Evolutionary conservation across 53 echinoderm and acorn worm species (phyloP).

Genomic region (Mesocentrotus franciscanus): DNA sequence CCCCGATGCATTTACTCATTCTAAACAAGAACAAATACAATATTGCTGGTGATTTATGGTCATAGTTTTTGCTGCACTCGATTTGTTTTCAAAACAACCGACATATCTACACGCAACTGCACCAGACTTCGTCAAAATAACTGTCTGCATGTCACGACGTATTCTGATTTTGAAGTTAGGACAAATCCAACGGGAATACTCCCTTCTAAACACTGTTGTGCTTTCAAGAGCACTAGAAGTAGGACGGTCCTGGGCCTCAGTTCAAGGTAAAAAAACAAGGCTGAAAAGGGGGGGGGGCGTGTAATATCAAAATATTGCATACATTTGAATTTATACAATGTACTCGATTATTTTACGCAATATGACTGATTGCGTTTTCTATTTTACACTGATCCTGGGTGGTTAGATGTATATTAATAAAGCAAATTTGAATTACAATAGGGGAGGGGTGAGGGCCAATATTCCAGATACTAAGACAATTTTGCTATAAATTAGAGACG

Average conservation of each 20-base stretch:
- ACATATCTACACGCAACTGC: not conserved
- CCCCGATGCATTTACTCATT: not conserved
- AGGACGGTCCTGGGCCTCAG: not conserved
- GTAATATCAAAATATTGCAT: too few species aligned
- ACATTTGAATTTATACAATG: too few species aligned
- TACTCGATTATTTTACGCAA: too few species aligned
- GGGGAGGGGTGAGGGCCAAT: not conserved
- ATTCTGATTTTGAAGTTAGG: not conserved
- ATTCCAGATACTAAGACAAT: not conserved
- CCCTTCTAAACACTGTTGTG: not conserved
- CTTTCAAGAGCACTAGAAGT: not conserved
- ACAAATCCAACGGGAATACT: not conserved
- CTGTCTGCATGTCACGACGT: not conserved
- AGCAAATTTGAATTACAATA: too few species aligned
- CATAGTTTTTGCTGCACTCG: not conserved
- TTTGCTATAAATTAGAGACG: too few species aligned
- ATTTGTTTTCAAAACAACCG: slow-evolving; percentile 13
- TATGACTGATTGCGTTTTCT: too few species aligned
- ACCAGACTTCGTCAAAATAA: slow-evolving; percentile 3
- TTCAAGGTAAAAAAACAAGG: not conserved
- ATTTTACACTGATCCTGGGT: too few species aligned
- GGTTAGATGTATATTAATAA: too few species aligned
- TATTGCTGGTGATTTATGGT: not conserved
- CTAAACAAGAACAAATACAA: not conserved
- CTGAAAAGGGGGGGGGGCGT: not conserved